Percentiles rank a stretch among this genome's conserved stretches.
These are phyloP conservation scores for Ifrita kowaldi DNA, from an alignment of 2,113 vertebrate genomes.

Conservation along the genomic window DNA sequence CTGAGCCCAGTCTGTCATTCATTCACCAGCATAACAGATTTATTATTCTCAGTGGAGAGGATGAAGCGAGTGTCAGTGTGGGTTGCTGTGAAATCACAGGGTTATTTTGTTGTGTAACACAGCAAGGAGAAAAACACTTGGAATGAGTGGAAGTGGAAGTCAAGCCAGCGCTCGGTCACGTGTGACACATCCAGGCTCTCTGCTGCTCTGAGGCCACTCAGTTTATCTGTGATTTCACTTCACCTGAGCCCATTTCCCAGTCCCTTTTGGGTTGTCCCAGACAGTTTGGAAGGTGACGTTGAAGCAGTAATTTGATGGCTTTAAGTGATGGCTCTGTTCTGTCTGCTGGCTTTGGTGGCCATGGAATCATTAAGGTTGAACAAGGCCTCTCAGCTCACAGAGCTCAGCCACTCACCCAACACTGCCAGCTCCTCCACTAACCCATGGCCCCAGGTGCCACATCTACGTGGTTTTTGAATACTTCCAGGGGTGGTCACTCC, in stretches of 20 bases:
- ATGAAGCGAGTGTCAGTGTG: background rate
- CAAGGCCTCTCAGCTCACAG: background rate
- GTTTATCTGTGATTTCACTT: background rate
- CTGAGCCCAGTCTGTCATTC: background rate
- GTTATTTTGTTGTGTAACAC: background rate
- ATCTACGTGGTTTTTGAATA: accelerated
- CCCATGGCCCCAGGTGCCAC: background rate
- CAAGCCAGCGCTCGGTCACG: background rate
- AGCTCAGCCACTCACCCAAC: background rate
- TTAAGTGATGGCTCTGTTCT: background rate
- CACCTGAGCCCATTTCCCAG: background rate
- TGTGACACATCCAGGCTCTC: background rate
- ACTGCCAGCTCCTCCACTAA: background rate
- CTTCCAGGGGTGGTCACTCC: background rate
- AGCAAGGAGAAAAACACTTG: background rate
- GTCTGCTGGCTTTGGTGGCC: background rate
- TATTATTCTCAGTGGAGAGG: background rate
- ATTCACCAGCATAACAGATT: background rate
- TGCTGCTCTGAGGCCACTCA: background rate
- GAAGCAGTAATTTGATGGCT: background rate
- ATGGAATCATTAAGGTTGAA: background rate
- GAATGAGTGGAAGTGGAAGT: background rate
- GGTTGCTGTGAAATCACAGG: background rate
- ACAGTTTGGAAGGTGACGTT: background rate
- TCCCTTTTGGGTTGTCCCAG: background rate